Evolutionary conservation across 2,888 invertebrate species (phyloP).

Genomic region (Axea sp.): DNA sequence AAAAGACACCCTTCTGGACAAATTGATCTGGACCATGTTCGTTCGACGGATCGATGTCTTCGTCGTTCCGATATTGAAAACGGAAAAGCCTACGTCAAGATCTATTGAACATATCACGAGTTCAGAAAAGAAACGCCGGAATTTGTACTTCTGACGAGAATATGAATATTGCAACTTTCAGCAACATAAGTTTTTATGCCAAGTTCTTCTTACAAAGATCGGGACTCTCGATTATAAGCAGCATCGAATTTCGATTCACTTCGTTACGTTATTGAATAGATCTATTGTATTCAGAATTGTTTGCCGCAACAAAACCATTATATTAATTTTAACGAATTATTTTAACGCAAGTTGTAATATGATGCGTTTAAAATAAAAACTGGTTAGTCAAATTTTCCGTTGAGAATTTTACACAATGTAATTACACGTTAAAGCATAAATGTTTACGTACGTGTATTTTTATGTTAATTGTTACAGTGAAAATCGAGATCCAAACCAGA

Average conservation of each 20-base stretch:
- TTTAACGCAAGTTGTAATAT: too few relatives aligned
- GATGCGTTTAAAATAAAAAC: too few relatives aligned
- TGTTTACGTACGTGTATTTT: too few relatives aligned
- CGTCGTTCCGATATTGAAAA: constrained; percentile 26
- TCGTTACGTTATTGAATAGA: constrained; percentile 2
- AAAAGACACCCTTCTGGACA: constrained; percentile 27
- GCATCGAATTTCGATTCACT: constrained; percentile 12
- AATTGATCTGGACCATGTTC: constrained; percentile 42
- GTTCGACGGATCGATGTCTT: constrained; percentile 36
- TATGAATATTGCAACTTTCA: constrained; percentile 22
- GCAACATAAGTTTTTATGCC: neutral
- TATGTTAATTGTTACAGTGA: too few relatives aligned
- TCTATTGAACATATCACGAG: constrained; percentile 39
- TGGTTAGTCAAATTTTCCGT: too few relatives aligned
- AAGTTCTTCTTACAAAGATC: neutral
- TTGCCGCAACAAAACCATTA: neutral
- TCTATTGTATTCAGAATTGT: constrained; percentile 6
- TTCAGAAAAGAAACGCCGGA: too few relatives aligned
- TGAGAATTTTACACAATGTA: too few relatives aligned
- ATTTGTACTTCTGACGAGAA: constrained; percentile 8
- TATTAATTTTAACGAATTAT: too few relatives aligned
- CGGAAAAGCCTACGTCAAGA: constrained; percentile 3
- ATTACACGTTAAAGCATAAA: too few relatives aligned
- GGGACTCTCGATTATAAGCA: constrained; percentile 16
- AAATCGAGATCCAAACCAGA: too few relatives aligned